Evolutionary conservation across 1,140 invertebrate genomes (phyloP).

Genomic region (Latrodectus geometricus): DNA sequence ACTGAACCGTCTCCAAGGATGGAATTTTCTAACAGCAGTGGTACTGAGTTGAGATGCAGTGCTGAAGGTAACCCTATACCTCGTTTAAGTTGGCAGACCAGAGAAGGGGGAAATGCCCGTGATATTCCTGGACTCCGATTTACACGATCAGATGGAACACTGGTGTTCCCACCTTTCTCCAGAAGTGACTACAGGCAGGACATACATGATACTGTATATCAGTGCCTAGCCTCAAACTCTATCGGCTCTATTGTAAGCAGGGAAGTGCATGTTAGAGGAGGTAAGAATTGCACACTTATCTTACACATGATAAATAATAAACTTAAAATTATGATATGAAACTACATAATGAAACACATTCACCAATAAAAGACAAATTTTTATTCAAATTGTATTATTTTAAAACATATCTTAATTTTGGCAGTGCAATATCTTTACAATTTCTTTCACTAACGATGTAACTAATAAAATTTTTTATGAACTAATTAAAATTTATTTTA

Average conservation of each 20-base stretch:
- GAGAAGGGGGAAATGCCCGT: conserved; percentile 75
- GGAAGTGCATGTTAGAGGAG: conserved; percentile 93
- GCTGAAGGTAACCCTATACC: conserved; percentile 89
- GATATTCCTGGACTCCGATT: conserved; percentile 79
- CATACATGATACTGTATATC: conserved; percentile 73
- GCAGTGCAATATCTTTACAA: too few species aligned
- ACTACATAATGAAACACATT: too few species aligned
- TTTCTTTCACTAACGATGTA: too few species aligned
- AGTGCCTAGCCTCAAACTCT: conserved; percentile 89
- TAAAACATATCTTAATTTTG: too few species aligned
- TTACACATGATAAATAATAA: too few species aligned
- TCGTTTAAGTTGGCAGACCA: conserved; percentile 81
- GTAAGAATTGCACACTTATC: conserved; percentile 74
- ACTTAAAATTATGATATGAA: too few species aligned
- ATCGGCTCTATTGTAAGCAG: conserved; percentile 90
- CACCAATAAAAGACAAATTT: too few species aligned
- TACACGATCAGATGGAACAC: conserved; percentile 71
- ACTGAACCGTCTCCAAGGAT: conserved; percentile 93
- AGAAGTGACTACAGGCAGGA: conserved; percentile 72
- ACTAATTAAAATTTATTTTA: too few species aligned
- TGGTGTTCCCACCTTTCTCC: conserved; percentile 68
- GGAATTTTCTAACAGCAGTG: conserved; percentile 94
- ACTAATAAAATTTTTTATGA: too few species aligned
- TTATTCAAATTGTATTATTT: too few species aligned
- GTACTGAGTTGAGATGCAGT: conserved; percentile 90